Evolutionary conservation across 2,888 invertebrate genomes (phyloP), one percentile per base, ranked within the genome.

Genomic region (Chloroclystis v-ata): DNA sequence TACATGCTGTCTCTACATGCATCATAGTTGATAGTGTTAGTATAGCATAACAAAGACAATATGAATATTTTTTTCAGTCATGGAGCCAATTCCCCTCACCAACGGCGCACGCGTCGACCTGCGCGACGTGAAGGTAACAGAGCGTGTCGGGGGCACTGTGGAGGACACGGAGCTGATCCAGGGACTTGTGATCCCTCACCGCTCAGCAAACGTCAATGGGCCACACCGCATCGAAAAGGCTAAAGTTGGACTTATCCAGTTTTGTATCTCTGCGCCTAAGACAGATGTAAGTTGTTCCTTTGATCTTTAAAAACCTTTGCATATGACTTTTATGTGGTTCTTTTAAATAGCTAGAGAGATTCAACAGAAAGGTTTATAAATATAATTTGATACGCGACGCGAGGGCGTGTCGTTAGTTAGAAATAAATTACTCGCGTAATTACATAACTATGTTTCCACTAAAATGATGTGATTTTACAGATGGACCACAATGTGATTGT

Each of bases 211-310:
- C 66, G 91, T 94, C 13, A 97, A 96, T 71, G 98, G 98, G 0
- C 98, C 98, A 0, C 95, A 93, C 67, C 92, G 94, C 61, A 91
- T 99, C 49, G 99, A 99, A 78, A 99, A 99, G 77, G 99, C 98
- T 4, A 99, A 98, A 87, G 97, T 99, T 80, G 99, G 96, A 49
- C 92, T 99, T 10, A 99, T 99, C 60, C 99, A 99, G 82, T 99
- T 99, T 84, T 99, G 99, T 78, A 96, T 99, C 78, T 99, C 99
- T 9, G 97, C 99, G 42, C 99, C 99, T 5, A 99, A 99, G 89
- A 99, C 99, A 45, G 99, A 99, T 82, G 95, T 95, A 77, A 90
- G 91, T 85, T 47, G 9, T 8, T 28, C 9, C 20, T 20, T 20
- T 5, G 5, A n/a, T 13, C 13, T 13, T 0, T 29, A 9, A 9